Evolutionary conservation across 2,113 vertebrate genomes (phyloP).

Genomic region (Neodontobutis hainanensis): DNA sequence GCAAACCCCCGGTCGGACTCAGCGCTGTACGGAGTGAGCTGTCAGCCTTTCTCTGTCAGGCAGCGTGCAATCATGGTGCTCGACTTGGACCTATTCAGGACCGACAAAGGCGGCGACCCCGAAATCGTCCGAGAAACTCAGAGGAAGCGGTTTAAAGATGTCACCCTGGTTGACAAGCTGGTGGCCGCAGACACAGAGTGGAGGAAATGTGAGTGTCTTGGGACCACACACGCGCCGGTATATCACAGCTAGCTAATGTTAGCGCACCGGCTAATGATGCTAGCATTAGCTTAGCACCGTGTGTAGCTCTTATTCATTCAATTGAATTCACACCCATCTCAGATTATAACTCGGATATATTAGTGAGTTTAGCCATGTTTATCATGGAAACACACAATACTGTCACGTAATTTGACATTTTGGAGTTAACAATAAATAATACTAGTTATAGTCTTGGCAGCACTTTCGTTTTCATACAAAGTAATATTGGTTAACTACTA

Average conservation of each 20-base stretch:
- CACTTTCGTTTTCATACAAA: not conserved
- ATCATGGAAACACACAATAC: too few relatives aligned
- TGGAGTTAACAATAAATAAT: not conserved
- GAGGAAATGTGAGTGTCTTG: conserved; percentile 87
- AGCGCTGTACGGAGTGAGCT: not conserved
- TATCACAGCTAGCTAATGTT: conserved; percentile 10
- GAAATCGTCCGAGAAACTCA: conserved; percentile 87
- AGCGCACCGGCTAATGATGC: conserved; percentile 33
- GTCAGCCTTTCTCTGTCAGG: conserved; percentile 18
- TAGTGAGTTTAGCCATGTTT: too few relatives aligned
- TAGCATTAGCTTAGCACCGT: conserved; percentile 25
- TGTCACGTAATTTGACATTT: too few relatives aligned
- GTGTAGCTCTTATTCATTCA: not conserved
- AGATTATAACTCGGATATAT: too few relatives aligned
- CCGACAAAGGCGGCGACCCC: conserved; percentile 93
- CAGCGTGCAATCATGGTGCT: conserved; percentile 86
- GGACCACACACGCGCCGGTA: not conserved
- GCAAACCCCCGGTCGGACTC: too few relatives aligned
- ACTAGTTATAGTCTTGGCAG: not conserved
- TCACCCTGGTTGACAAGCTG: conserved; percentile 88
- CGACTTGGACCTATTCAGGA: conserved; percentile 90
- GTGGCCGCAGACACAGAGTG: conserved; percentile 88
- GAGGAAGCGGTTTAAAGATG: conserved; percentile 92
- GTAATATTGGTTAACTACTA: not conserved
- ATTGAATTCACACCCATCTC: too few relatives aligned